Evolutionary conservation across 2,113 vertebrate species (phyloP).

Genomic region (Muntiacus reevesi): DNA sequence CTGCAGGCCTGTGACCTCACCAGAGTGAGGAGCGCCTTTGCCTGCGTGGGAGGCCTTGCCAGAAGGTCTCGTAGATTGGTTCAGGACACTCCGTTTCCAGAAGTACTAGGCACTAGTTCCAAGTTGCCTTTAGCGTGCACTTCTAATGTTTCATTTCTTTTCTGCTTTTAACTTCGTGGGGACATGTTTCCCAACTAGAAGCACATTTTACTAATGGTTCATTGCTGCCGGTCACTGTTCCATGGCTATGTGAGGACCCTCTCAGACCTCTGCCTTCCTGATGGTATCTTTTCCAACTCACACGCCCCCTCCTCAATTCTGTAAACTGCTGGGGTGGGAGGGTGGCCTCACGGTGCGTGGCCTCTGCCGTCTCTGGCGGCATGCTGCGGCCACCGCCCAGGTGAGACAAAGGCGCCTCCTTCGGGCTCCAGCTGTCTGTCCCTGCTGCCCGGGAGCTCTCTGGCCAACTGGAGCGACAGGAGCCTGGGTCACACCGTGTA

Average conservation of each 20-base stretch:
- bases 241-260: neutral
- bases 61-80: neutral
- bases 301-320: neutral
- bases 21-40: neutral
- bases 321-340: neutral
- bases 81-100: neutral
- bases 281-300: neutral
- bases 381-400: constrained; percentile 60
- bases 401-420: constrained; percentile 62
- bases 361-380: neutral
- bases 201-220: neutral
- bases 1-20: neutral
- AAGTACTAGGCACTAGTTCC: neutral
- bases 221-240: neutral
- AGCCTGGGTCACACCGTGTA: constrained; percentile 65
- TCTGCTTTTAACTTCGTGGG: neutral
- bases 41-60: neutral
- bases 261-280: neutral
- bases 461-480: constrained; percentile 76
- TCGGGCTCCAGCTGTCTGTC: constrained; percentile 65
- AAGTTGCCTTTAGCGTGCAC: neutral
- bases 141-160: neutral
- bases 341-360: neutral
- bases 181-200: neutral
- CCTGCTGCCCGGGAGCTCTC: constrained; percentile 74